A percentile compares a stretch with the other conserved stretches of the same genome.
Evolutionary conservation across 1,140 invertebrate genomes (phyloP).

Genomic region (Contarinia nasturtii): DNA sequence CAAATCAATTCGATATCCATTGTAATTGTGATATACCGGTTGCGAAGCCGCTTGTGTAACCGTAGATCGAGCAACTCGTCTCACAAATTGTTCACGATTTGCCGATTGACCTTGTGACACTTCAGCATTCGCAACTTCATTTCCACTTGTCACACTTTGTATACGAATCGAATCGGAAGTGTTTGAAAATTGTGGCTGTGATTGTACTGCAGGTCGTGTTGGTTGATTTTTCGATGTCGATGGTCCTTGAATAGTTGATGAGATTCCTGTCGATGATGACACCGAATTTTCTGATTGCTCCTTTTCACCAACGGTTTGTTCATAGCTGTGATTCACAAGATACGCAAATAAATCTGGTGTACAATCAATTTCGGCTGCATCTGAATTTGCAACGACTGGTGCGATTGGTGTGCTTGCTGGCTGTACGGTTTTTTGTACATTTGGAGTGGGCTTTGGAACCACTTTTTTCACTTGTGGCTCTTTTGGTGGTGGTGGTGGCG

Average conservation of each 20-base stretch:
- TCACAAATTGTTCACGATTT: neutral
- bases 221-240: neutral
- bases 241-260: slow-evolving; percentile 17
- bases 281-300: neutral
- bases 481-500: neutral
- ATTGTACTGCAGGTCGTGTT: neutral
- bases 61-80: neutral
- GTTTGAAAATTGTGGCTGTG: neutral
- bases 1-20: slow-evolving; percentile 21
- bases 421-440: too few relatives aligned
- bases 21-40: slow-evolving; percentile 21
- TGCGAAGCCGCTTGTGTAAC: slow-evolving; percentile 5
- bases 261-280: neutral
- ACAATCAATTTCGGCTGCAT: neutral
- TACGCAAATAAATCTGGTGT: neutral
- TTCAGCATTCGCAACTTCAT: too few relatives aligned
- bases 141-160: too few relatives aligned
- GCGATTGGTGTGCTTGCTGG: too few relatives aligned
- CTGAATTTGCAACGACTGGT: neutral
- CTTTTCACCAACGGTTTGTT: neutral
- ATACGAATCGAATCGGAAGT: neutral
- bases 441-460: too few relatives aligned
- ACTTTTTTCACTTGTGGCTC: too few relatives aligned
- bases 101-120: neutral
- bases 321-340: neutral